Base-by-base conservation (phyloP, 2,888 invertebrate species). In the Prenolepis imparis region DNA sequence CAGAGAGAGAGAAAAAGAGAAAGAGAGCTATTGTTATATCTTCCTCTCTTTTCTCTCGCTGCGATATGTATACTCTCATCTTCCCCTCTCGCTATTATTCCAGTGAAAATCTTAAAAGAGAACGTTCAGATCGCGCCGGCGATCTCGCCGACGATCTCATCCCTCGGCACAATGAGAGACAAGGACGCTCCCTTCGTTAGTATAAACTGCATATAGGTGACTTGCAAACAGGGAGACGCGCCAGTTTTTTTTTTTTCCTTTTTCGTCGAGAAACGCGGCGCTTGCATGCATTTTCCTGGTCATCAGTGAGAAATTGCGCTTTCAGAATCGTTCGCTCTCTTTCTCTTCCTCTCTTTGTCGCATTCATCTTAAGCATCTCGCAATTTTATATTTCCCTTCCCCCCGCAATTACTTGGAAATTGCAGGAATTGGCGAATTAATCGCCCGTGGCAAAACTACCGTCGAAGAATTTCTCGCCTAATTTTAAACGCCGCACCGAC, bases 361-460 rank as follows among this genome's bases (percentile, higher is more conserved):
- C n/a, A 32, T 3, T 5, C 44, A 6, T 18, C 11, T 2, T 5
- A 32, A 78, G 32, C 15, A 18, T 48, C 32, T 63, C 18, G 32
- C 36, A 55, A 75, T 66, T 66, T 77, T 41, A 66, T 41, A 55
- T 55, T 41, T 52, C 8, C 48, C 39, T n/a, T 6, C 11, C 21
- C 9, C 74, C 15, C 15, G 28, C 66, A 66, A 77, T 55, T 55
- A 52, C 48, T 39, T 6, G 39, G 39, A 41, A 21, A 28, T 21
- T 41, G 55, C 55, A 36, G 59, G 61, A 77, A 77, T 75, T 67
- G 36, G 32, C 77, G 36, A 68, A 82, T 82, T 84, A 84, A 84
- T 84, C 66, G 75, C 28, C 36, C 75, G 52, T 39, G 44, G 63
- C 44, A 15, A 39, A 82, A 84, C 61, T 82, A 73, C 55, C 64